phyloP scores from a whole-genome alignment of 2,888 invertebrate genomes.

The Hanleya hanleyi region DNA sequence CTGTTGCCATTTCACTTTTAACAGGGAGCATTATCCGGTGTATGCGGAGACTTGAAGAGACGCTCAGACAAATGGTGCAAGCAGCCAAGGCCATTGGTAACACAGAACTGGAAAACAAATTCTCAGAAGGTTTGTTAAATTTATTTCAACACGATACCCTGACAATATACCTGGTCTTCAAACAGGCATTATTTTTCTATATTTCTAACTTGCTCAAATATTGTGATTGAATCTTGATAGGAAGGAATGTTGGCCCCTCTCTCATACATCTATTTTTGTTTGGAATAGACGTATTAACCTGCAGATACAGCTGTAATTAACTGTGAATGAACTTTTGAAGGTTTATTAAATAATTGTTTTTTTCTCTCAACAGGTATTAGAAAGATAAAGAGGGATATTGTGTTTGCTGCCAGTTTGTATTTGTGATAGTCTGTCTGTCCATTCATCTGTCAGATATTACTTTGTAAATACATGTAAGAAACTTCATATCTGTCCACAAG shows the following conservation, averaged over 20 bases:
- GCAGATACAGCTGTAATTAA: too few relatives aligned
- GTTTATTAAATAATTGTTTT: too few relatives aligned
- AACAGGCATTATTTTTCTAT: not conserved
- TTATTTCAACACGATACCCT: not conserved
- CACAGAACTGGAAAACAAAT: constrained; percentile 95
- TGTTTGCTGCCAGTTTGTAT: constrained; percentile 99
- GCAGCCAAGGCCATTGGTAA: constrained; percentile 98
- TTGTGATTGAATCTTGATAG: too few relatives aligned
- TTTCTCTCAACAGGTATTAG: constrained; percentile 77
- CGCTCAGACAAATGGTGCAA: constrained; percentile 94
- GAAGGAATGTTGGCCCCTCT: too few relatives aligned
- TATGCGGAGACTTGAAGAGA: constrained; percentile 96
- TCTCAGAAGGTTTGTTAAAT: constrained; percentile 83
- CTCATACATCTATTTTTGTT: too few relatives aligned
- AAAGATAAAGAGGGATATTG: constrained; percentile 96
- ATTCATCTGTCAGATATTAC: too few relatives aligned
- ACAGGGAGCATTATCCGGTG: constrained; percentile 88
- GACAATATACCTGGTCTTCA: not conserved
- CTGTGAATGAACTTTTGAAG: too few relatives aligned
- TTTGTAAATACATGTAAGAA: too few relatives aligned
- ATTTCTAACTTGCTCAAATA: not conserved
- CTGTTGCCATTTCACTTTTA: constrained; percentile 65
- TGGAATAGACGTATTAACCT: too few relatives aligned
- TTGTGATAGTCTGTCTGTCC: constrained; percentile 75
- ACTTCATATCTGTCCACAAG: too few relatives aligned